These are phyloP conservation scores for Pelobates fuscus DNA, from an alignment of 2,113 vertebrate species.

Conservation along the genomic window DNA sequence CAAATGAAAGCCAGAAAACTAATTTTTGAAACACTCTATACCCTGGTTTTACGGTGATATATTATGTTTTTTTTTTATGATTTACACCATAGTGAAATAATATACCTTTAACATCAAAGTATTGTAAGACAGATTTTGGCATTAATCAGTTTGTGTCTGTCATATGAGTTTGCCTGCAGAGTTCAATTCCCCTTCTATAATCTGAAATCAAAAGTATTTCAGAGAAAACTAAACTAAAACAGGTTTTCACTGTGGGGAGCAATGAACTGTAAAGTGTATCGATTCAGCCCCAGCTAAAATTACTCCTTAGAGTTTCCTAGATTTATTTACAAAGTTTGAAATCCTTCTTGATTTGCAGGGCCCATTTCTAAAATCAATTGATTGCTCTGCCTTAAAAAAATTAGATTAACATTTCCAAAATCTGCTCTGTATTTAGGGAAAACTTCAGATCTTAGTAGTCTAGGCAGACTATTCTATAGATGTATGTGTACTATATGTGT, in stretches of 20 bases:
- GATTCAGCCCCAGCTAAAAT: slow-evolving; percentile 17
- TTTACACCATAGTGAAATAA: too few species aligned
- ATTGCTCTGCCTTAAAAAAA: not conserved
- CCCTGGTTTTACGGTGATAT: too few species aligned
- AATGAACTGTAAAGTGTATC: slow-evolving; percentile 18
- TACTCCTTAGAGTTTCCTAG: not conserved
- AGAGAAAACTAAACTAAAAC: not conserved
- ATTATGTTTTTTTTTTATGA: too few species aligned
- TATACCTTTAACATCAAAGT: too few species aligned
- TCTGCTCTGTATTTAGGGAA: not conserved
- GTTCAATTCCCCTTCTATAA: slow-evolving; percentile 2
- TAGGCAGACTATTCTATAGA: too few species aligned
- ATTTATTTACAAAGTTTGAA: slow-evolving; percentile 10
- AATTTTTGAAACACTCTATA: too few species aligned
- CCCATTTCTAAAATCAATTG: slow-evolving; percentile 18
- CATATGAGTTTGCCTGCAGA: slow-evolving; percentile 1
- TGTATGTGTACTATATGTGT: too few species aligned
- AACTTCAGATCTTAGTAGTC: too few species aligned
- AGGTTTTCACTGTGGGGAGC: not conserved
- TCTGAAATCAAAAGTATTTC: not conserved
- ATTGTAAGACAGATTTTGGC: not conserved
- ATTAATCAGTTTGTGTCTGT: not conserved
- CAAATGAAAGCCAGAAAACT: too few species aligned
- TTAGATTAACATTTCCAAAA: slow-evolving; percentile 1
- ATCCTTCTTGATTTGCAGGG: not conserved